Evolutionary conservation across 2,113 vertebrate species (phyloP), one percentile per base, ranked within the genome.

Genomic region (Neolamprologus hecqui): DNA sequence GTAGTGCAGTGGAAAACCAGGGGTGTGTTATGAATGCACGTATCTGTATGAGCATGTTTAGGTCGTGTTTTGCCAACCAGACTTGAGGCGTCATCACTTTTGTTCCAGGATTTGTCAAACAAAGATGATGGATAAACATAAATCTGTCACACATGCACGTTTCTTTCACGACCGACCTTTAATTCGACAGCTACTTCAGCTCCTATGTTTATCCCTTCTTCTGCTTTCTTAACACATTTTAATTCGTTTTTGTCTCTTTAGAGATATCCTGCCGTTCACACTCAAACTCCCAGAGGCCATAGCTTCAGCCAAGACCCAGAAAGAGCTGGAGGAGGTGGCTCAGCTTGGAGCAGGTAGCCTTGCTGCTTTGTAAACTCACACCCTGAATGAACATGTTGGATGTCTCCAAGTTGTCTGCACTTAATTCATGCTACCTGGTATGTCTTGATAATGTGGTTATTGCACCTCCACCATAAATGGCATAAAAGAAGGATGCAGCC

Each of bases 271-370:
- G 45, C 45, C 45, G 0, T 98, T 98, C 92, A 97, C 97, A 73
- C 96, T 99, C 94, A 97, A 97, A 95, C 94, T 99, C 93, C 98
- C 98, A 93, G 97, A 97, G 77, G 97, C 97, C 89, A 97, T 99
- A 91, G 95, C 96, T 83, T 93, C 96, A 82, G 97, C 98, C 81
- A 97, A 97, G 93, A 97, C 97, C 13, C 97, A 98, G 93, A 95
- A 96, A 87, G 97, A 98, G n/a, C 97, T 99, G 83, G 97, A 99
- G 96, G 97, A 97, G 91, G 93, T 98, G 92, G 97, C 97, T 90
- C 98, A 98, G 89, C 96, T 98, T 51, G 98, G 98, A 94, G 93
- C 97, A 93, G 97, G 98, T 99, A 93, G n/a, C 4, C 91, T 96
- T 23, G 14, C 70, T 75, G 40, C 40, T 47, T 73, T 28, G 40